A percentile compares a stretch with the other conserved stretches of the same genome.
Evolutionary conservation across 2,888 invertebrate genomes (phyloP).

Genomic region (Tortricodes alternella): DNA sequence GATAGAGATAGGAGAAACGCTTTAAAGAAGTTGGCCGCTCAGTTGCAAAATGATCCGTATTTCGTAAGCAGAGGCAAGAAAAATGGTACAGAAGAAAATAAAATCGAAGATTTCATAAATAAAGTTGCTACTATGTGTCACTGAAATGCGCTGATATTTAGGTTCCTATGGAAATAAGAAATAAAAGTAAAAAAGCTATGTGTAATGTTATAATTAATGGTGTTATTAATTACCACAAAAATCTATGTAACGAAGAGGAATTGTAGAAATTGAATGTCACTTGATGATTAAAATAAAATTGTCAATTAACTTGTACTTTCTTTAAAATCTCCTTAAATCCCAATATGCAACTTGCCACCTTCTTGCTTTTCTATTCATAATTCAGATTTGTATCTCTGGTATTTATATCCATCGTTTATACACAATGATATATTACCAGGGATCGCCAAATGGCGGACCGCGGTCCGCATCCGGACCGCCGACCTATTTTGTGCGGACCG

Average conservation of each 20-base stretch:
- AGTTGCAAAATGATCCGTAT: conserved; percentile 72
- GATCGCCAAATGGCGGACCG: too few species aligned
- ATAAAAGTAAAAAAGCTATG: conserved; percentile 12
- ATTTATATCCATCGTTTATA: too few species aligned
- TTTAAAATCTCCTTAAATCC: background rate
- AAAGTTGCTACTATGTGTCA: conserved; percentile 61
- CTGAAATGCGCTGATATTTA: conserved; percentile 37
- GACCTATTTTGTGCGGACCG: too few species aligned
- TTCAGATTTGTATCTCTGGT: too few species aligned
- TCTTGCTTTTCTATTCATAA: background rate
- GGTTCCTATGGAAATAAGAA: conserved; percentile 31
- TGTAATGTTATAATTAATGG: background rate
- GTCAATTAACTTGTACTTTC: background rate
- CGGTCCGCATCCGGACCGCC: too few species aligned
- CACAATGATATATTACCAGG: too few species aligned
- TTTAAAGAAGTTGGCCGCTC: conserved; percentile 68
- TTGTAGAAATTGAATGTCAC: conserved; percentile 11
- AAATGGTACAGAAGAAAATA: conserved; percentile 45
- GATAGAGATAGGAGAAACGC: conserved; percentile 68
- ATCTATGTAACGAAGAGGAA: conserved; percentile 14
- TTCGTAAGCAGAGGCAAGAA: conserved; percentile 74
- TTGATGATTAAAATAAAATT: conserved; percentile 20
- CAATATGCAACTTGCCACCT: too few species aligned
- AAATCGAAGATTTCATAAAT: conserved; percentile 57
- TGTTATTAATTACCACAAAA: conserved; percentile 10